Percentiles rank a stretch among this genome's conserved stretches.
Evolutionary conservation across 2,113 vertebrate genomes (phyloP).

Genomic region (Pangasianodon gigas): DNA sequence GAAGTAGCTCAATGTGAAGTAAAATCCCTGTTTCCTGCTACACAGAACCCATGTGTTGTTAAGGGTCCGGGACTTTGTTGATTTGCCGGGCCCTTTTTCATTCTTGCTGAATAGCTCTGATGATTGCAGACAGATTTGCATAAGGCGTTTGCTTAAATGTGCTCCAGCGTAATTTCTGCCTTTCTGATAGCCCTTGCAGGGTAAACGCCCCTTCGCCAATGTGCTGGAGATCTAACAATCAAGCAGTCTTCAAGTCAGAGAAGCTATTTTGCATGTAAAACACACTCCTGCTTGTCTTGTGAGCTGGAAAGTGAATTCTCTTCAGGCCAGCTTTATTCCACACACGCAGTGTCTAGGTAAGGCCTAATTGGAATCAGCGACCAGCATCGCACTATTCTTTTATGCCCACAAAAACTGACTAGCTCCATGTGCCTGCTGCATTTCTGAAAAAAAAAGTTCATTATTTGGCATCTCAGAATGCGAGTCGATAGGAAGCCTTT

Average conservation of each 20-base stretch:
- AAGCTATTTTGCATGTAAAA: constrained; percentile 53
- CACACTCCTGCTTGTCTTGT: constrained; percentile 48
- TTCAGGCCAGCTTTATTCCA: constrained; percentile 54
- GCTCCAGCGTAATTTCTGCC: constrained; percentile 41
- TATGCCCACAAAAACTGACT: constrained; percentile 55
- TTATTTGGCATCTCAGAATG: constrained; percentile 69
- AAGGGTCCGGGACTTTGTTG: constrained; percentile 3
- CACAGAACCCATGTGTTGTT: constrained; percentile 16
- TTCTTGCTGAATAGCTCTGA: constrained; percentile 28
- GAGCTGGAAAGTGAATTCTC: constrained; percentile 17
- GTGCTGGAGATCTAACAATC: constrained; percentile 45
- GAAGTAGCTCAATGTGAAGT: constrained; percentile 26
- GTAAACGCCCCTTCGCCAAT: constrained; percentile 27
- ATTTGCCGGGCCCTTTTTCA: constrained; percentile 15
- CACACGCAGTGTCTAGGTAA: constrained; percentile 55
- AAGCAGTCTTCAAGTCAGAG: constrained; percentile 42
- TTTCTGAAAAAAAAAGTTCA: constrained; percentile 65
- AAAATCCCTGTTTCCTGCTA: neutral
- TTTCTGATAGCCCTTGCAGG: constrained; percentile 6
- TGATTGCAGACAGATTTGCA: constrained; percentile 44
- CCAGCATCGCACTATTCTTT: constrained; percentile 55
- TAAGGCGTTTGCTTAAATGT: constrained; percentile 36
- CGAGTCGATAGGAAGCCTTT: constrained; percentile 20
- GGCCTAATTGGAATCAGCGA: constrained; percentile 59
- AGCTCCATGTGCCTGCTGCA: constrained; percentile 60